These are phyloP conservation scores for Leptosomus discolor DNA, from an alignment of 2,113 vertebrate species.

Conservation along the genomic window DNA sequence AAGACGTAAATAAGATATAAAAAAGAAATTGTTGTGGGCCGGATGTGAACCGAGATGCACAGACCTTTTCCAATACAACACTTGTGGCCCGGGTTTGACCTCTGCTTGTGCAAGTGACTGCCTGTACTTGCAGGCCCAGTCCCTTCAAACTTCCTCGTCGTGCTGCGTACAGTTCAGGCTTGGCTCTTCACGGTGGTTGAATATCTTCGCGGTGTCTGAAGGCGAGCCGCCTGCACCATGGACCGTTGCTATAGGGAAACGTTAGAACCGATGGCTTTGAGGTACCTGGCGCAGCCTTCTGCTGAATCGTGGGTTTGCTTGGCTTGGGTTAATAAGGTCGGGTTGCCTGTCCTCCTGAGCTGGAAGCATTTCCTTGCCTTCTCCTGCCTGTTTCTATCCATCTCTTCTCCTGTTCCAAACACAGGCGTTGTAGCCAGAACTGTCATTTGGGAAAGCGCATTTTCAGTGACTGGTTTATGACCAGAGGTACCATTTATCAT, in stretches of 20 bases:
- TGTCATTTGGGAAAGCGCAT: background rate
- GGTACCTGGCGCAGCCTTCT: background rate
- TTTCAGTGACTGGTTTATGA: background rate
- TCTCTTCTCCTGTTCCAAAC: background rate
- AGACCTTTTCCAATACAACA: background rate
- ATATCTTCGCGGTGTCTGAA: accelerated
- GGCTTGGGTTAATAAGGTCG: background rate
- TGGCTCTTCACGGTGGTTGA: accelerated
- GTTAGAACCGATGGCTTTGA: background rate
- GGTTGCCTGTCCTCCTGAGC: background rate
- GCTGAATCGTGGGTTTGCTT: background rate
- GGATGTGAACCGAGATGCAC: background rate
- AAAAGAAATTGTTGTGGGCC: background rate
- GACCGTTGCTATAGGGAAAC: background rate
- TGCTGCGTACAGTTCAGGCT: accelerated
- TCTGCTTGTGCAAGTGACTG: background rate
- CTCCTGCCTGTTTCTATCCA: background rate
- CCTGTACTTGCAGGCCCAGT: background rate
- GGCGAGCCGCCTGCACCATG: background rate
- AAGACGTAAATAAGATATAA: conserved; percentile 29
- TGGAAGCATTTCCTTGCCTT: background rate
- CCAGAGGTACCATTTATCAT: background rate
- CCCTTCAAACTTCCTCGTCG: accelerated
- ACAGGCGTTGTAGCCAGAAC: background rate
- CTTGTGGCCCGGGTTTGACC: background rate